These are phyloP conservation scores for Ochlodes sylvanus DNA, from an alignment of 2,888 invertebrate genomes.

Conservation along the genomic window DNA sequence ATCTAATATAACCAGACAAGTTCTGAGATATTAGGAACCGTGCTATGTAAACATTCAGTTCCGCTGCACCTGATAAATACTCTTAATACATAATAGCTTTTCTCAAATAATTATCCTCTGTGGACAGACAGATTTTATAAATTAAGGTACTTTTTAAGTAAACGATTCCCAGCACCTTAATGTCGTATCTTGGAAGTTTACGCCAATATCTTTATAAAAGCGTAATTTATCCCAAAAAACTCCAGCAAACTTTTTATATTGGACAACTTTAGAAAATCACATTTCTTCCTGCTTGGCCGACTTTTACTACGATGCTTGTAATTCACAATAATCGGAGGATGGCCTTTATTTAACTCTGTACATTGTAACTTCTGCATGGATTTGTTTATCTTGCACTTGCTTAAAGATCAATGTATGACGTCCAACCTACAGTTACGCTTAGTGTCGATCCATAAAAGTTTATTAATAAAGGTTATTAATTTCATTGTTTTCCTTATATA, in stretches of 20 bases:
- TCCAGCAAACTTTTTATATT: conserved; percentile 26
- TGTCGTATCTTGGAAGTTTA: conserved; percentile 17
- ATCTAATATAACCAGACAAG: too few relatives aligned
- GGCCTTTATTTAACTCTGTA: not conserved
- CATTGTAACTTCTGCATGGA: not conserved
- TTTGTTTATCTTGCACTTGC: not conserved
- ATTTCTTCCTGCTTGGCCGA: conserved; percentile 19
- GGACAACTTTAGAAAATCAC: conserved; percentile 31
- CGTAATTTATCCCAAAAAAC: not conserved
- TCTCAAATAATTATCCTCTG: too few relatives aligned
- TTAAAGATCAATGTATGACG: not conserved
- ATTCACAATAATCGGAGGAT: not conserved
- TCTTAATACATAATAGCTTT: too few relatives aligned
- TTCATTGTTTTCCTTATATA: not conserved
- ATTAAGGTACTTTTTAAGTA: too few relatives aligned
- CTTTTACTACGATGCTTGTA: conserved; percentile 18
- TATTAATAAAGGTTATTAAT: not conserved
- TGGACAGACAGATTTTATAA: too few relatives aligned
- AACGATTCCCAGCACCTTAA: too few relatives aligned
- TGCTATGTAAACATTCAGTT: too few relatives aligned
- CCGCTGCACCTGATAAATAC: too few relatives aligned
- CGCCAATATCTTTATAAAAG: conserved; percentile 23
- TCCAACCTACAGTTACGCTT: not conserved
- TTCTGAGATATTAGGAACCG: too few relatives aligned
- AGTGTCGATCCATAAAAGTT: not conserved